Percentiles rank a stretch among this genome's conserved stretches.
Conservation (phyloP, 1,140 invertebrate genomes). For the Pinna nobilis region DNA sequence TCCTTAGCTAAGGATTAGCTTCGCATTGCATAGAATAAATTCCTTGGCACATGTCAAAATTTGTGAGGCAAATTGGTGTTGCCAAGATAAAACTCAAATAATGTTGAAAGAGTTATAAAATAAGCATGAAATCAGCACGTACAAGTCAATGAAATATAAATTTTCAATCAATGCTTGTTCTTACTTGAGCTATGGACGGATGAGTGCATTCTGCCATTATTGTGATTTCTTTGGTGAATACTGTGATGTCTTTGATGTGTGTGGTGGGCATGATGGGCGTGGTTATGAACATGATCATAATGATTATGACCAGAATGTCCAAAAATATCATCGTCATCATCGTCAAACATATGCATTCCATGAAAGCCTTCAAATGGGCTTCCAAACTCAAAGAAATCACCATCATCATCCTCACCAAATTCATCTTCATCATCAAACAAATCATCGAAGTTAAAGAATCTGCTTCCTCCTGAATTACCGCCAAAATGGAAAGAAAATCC, state of each 20-base stretch:
- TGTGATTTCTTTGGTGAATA: slow-evolving; percentile 38
- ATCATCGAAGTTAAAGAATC: slow-evolving; percentile 66
- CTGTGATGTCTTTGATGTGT: slow-evolving; percentile 33
- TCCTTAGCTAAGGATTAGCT: no score
- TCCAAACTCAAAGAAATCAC: slow-evolving; percentile 43
- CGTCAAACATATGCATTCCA: slow-evolving; percentile 14
- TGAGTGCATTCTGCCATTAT: slow-evolving; percentile 20
- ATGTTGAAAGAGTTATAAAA: no score
- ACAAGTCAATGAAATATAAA: no score
- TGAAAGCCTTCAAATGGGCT: slow-evolving; percentile 24
- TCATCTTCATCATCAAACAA: slow-evolving; percentile 63
- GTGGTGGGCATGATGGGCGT: slow-evolving; percentile 24
- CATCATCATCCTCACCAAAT: slow-evolving; percentile 50
- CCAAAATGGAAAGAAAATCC: slow-evolving; percentile 51
- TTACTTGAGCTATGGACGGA: slow-evolving; percentile 17
- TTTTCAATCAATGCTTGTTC: no score
- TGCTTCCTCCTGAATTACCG: slow-evolving; percentile 43
- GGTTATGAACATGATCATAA: slow-evolving; percentile 44
- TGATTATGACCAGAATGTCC: slow-evolving; percentile 37
- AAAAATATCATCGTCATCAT: slow-evolving; percentile 27
- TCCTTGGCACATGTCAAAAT: no score
- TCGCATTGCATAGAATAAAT: no score
- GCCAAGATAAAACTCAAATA: no score
- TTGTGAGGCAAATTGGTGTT: no score
- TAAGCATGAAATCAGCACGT: no score